Base-by-base conservation (phyloP, 2,888 invertebrate genomes). In the Ormia ochracea region DNA sequence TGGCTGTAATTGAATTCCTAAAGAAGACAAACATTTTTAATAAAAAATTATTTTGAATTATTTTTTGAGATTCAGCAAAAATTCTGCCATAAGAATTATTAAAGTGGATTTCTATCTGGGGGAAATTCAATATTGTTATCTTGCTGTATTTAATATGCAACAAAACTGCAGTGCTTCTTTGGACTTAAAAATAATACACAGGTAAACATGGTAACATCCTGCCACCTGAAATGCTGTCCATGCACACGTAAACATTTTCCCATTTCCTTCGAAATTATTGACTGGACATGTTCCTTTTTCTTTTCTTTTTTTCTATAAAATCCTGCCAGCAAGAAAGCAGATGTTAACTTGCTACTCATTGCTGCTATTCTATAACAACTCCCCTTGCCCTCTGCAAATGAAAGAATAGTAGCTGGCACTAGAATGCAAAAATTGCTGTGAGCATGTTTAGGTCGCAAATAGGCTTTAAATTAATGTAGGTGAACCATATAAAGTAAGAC, bases 221-320 rank as follows among this genome's bases (percentile, higher is more conserved):
- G 72, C 58, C 38, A 23, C 58, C 48, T 58, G 33, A 43, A 59
- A 58, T 28, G 14, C 10, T 48, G 21, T 17, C 48, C 31, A 61
- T 61, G 28, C 52, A 54, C 26, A 31, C 14, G 38, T 21, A 23
- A 65, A 78, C 43, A 72, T 70, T 70, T 65, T 59, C 77, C 52
- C 50, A 65, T 59, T 72, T 66, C 59, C 65, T 45, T 52, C 72
- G 3, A 0, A 12, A 17, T 66, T 23, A 17, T 17, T 43, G 4
- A 23, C 10, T 19, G 17, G 33, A 2, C 17, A 14, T 48, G 5
- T 3, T n/a, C n/a, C n/a, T n/a, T n/a, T n/a, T n/a, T n/a, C n/a
- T n/a, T n/a, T n/a, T n/a, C n/a, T n/a, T 21, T 48, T 33, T 28
- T 12, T 14, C 23, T 10, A 36, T 28, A 69, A 58, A 17, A 2